phyloP scores from a whole-genome alignment of 2,113 vertebrate species.

The Eudyptes chrysolophus region DNA sequence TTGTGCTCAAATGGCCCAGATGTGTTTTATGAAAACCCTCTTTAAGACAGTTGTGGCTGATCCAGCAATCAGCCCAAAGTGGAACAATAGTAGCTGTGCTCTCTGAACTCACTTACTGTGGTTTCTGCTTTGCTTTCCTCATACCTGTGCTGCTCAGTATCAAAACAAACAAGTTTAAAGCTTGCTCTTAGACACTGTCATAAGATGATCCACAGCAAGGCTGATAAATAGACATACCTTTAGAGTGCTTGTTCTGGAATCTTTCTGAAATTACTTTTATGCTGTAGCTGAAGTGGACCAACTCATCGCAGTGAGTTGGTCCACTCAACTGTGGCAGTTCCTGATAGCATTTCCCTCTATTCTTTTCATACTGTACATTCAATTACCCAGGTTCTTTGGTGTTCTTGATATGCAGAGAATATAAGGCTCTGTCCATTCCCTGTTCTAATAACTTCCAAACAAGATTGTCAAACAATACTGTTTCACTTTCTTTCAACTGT shows the following conservation, averaged over 20 bases:
- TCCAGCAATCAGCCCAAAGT: not conserved
- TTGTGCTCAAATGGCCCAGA: not conserved
- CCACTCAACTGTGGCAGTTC: not conserved
- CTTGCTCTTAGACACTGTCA: not conserved
- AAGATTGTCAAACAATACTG: not conserved
- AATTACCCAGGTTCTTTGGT: not conserved
- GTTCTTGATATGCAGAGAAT: not conserved
- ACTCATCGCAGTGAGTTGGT: not conserved
- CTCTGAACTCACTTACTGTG: not conserved
- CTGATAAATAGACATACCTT: not conserved
- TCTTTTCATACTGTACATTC: not conserved
- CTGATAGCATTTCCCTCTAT: not conserved
- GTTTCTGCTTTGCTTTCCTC: not conserved
- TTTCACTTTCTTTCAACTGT: not conserved
- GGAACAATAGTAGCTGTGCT: not conserved
- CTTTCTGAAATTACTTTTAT: not conserved
- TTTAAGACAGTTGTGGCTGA: not conserved
- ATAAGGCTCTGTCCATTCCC: not conserved
- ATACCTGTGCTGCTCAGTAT: not conserved
- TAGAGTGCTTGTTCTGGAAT: not conserved
- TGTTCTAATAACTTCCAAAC: not conserved
- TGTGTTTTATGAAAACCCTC: not conserved
- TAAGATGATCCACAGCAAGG: not conserved
- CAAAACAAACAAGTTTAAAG: not conserved
- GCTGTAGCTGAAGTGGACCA: not conserved